phyloP scores from a whole-genome alignment of 2,797 vertebrate species.

The Sorex maritimensis region DNA sequence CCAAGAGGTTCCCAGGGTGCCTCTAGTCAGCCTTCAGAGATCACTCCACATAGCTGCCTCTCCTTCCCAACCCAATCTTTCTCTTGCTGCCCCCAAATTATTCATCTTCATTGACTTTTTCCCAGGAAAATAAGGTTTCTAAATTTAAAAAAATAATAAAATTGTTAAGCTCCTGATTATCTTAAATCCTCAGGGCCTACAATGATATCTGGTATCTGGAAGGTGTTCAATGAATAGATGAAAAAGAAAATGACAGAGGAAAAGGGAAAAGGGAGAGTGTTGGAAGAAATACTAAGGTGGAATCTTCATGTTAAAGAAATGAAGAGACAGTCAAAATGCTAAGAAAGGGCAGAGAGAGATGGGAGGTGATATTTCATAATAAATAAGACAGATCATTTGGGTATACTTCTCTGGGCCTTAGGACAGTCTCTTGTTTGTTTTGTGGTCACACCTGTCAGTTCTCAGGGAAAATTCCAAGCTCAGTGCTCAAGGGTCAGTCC shows the following conservation, averaged over 20 bases:
- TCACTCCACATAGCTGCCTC: neutral
- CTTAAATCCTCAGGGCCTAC: neutral
- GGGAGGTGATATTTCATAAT: neutral
- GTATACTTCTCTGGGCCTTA: too few species aligned
- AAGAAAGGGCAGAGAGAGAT: neutral
- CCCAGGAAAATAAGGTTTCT: neutral
- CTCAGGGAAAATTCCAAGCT: too few species aligned
- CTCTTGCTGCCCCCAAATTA: neutral
- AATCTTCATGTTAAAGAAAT: neutral
- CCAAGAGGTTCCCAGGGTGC: accelerated
- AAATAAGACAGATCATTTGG: neutral
- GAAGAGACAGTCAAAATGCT: neutral
- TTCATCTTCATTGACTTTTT: neutral
- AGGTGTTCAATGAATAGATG: neutral
- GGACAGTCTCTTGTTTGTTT: neutral
- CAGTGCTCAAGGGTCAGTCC: too few species aligned
- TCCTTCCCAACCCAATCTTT: neutral
- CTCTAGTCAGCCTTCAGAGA: neutral
- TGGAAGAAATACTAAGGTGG: neutral
- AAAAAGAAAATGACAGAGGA: neutral
- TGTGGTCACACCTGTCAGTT: too few species aligned
- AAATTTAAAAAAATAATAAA: too few species aligned
- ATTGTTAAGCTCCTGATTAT: neutral
- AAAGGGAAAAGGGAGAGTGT: too few species aligned
- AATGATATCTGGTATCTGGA: accelerated